Conservation (phyloP, 2,113 vertebrate genomes). For the Elgaria multicarinata region DNA sequence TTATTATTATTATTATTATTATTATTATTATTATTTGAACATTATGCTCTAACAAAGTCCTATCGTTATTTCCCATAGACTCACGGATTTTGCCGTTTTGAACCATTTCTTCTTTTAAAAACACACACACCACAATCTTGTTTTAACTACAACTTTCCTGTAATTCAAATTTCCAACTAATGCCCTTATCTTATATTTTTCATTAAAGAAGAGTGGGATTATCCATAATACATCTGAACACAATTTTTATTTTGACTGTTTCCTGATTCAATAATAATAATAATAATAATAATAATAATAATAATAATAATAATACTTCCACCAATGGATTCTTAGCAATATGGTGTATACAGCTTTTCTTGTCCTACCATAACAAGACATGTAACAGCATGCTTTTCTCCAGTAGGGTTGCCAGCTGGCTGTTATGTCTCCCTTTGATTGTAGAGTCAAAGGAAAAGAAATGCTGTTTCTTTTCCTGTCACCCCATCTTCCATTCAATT, state of each 20-base stretch:
- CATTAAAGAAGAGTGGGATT: neutral
- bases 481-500: neutral
- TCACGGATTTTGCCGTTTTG: neutral
- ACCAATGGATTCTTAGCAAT: neutral
- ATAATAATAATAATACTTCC: neutral
- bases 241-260: neutral
- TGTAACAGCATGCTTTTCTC: neutral
- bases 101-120: neutral
- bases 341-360: neutral
- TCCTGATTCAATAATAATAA: neutral
- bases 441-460: neutral
- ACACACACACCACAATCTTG: neutral
- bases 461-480: neutral
- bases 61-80: neutral
- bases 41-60: neutral
- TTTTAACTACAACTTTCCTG: neutral
- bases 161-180: neutral
- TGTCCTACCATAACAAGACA: neutral
- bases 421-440: neutral
- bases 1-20: too few species aligned
- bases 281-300: too few species aligned
- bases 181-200: neutral
- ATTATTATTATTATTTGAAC: too few species aligned
- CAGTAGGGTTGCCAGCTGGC: neutral
- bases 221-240: neutral